phyloP scores from a whole-genome alignment of 1,140 invertebrate genomes.

The Scaptomyza montana region DNA sequence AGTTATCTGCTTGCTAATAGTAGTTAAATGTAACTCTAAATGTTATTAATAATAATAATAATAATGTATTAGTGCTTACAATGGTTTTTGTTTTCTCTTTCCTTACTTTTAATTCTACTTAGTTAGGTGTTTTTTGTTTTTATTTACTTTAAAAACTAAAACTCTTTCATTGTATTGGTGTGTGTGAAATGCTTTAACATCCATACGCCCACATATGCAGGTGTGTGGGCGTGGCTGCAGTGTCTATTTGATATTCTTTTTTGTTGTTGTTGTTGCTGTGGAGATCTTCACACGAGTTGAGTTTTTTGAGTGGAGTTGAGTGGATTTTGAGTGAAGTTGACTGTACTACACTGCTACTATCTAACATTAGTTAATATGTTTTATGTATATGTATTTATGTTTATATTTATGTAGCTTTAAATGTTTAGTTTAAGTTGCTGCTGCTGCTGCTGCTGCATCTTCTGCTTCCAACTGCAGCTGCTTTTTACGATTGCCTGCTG shows the following conservation, averaged over 20 bases:
- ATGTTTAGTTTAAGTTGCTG: conserved; percentile 44
- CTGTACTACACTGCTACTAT: conserved; percentile 62
- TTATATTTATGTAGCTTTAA: conserved; percentile 30
- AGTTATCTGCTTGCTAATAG: conserved; percentile 55
- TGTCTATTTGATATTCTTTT: conserved; percentile 41
- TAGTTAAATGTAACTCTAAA: conserved; percentile 58
- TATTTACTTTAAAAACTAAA: conserved; percentile 26
- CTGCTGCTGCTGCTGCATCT: conserved; percentile 4
- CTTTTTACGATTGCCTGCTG: conserved; percentile 74
- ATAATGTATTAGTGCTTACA: conserved; percentile 67
- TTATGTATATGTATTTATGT: conserved; percentile 16
- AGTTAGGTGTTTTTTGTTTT: conserved; percentile 21
- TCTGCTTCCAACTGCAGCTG: not conserved
- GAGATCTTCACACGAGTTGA: conserved; percentile 78
- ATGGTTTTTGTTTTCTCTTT: conserved; percentile 21
- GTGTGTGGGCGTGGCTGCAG: conserved; percentile 26
- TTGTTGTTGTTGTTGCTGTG: conserved; percentile 46
- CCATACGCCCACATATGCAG: conserved; percentile 15
- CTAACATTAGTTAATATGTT: conserved; percentile 64
- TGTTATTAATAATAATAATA: conserved; percentile 43
- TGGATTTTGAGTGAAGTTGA: conserved; percentile 68
- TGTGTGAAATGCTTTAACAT: conserved; percentile 47
- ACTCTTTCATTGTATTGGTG: conserved; percentile 45
- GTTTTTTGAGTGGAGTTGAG: conserved; percentile 42
- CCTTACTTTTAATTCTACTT: conserved; percentile 34